Evolutionary conservation across 2,888 invertebrate genomes (phyloP).

Genomic region (Acleris laterana): DNA sequence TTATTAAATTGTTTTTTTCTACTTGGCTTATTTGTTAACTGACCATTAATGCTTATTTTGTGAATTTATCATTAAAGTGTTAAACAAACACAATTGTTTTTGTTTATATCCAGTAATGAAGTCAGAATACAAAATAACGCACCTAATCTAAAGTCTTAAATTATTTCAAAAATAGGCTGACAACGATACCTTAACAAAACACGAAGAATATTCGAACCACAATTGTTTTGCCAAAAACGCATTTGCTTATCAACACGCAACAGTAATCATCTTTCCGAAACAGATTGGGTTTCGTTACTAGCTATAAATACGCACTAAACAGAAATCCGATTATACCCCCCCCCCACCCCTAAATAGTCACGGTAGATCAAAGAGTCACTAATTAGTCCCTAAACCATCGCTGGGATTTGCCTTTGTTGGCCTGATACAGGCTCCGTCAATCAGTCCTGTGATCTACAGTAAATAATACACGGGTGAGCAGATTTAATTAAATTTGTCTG

Average conservation of each 20-base stretch:
- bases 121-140: too few relatives aligned
- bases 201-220: neutral
- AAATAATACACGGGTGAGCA: constrained; percentile 19
- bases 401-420: constrained; percentile 32
- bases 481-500: constrained; percentile 12
- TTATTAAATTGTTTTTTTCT: too few relatives aligned
- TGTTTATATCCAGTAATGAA: too few relatives aligned
- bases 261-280: constrained; percentile 1
- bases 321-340: constrained; percentile 25
- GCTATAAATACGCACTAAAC: constrained; percentile 9
- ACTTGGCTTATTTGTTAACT: too few relatives aligned
- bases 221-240: neutral
- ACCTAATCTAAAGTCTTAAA: too few relatives aligned
- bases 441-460: constrained; percentile 26
- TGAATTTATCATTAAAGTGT: too few relatives aligned
- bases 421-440: constrained; percentile 19
- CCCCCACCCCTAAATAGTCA: constrained; percentile 10
- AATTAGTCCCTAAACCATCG: constrained; percentile 30
- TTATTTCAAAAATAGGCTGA: too few relatives aligned
- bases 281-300: constrained; percentile 1
- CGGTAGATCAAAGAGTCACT: constrained; percentile 32
- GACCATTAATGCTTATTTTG: too few relatives aligned
- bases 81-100: too few relatives aligned
- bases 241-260: neutral
- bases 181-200: too few relatives aligned